Conservation (phyloP, 2,888 invertebrate species). For the Cyclophora punctaria region DNA sequence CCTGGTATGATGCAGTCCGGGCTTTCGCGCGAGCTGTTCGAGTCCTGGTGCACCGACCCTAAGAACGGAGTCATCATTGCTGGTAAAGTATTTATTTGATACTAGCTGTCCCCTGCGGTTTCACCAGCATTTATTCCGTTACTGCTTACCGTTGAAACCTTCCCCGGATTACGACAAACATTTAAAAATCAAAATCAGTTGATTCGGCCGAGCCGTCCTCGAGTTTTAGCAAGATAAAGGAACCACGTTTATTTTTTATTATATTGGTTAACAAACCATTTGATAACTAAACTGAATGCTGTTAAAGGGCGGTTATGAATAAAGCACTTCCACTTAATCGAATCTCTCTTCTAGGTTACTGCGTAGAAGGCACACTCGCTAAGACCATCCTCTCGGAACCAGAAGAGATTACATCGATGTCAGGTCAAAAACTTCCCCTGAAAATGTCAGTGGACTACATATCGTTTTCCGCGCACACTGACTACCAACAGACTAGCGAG, state of each 20-base stretch:
- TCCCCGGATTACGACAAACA: no score
- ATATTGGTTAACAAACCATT: not conserved
- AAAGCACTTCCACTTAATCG: no score
- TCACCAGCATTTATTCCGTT: no score
- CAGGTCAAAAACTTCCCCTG: slow-evolving; percentile 95
- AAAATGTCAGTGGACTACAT: slow-evolving; percentile 99
- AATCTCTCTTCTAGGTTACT: slow-evolving; percentile 75
- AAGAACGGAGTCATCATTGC: slow-evolving; percentile 99
- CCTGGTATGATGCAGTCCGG: slow-evolving; percentile 99
- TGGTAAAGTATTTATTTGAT: slow-evolving; percentile 60
- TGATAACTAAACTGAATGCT: not conserved
- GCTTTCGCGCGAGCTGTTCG: slow-evolving; percentile 96
- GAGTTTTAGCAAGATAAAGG: no score
- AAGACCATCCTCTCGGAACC: slow-evolving; percentile 98
- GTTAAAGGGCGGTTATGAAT: not conserved
- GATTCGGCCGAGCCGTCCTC: no score
- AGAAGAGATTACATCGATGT: slow-evolving; percentile 96
- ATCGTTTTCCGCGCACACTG: slow-evolving; percentile 99
- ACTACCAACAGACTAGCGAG: slow-evolving; percentile 98
- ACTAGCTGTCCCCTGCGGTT: no score
- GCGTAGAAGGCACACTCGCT: slow-evolving; percentile 92
- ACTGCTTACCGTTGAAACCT: no score
- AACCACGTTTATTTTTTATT: no score
- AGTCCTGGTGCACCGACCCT: slow-evolving; percentile 98
- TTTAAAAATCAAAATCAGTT: no score